Evolutionary conservation across 1,140 invertebrate genomes (phyloP).

Genomic region (Leptoteleia sp.): DNA sequence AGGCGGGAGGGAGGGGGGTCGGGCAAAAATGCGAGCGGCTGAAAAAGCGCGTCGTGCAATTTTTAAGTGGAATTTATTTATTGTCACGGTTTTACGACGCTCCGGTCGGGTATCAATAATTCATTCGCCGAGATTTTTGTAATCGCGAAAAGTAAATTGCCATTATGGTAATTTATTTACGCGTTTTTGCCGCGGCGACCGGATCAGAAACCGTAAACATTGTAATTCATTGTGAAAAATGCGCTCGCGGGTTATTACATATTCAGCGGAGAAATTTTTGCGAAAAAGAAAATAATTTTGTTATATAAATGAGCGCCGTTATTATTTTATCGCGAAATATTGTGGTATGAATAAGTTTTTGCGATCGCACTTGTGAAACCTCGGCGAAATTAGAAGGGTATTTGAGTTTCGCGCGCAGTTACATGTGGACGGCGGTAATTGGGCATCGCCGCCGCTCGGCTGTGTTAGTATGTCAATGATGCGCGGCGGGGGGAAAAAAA

Average conservation of each 20-base stretch:
- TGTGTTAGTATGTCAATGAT: too few relatives aligned
- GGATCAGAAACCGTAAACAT: slow-evolving; percentile 56
- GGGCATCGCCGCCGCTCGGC: too few relatives aligned
- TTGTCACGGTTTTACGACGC: slow-evolving; percentile 46
- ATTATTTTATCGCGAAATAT: slow-evolving; percentile 42
- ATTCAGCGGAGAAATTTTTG: slow-evolving; percentile 57
- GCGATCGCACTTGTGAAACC: too few relatives aligned
- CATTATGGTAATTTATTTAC: slow-evolving; percentile 58
- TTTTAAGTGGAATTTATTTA: slow-evolving; percentile 35
- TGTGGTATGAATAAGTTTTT: slow-evolving; percentile 19
- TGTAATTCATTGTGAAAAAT: slow-evolving; percentile 53
- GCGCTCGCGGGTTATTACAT: slow-evolving; percentile 30
- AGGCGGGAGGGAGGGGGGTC: too few relatives aligned
- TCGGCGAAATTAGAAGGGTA: too few relatives aligned
- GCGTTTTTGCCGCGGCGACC: slow-evolving; percentile 28
- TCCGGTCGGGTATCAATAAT: slow-evolving; percentile 39
- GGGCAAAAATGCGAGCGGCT: too few relatives aligned
- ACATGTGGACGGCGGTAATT: too few relatives aligned
- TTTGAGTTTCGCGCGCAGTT: too few relatives aligned
- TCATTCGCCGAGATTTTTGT: slow-evolving; percentile 41
- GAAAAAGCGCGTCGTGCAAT: slow-evolving; percentile 3
- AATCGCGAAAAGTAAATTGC: slow-evolving; percentile 47
- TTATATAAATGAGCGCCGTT: slow-evolving; percentile 32
- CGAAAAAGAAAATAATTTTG: slow-evolving; percentile 44
- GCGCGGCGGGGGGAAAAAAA: too few relatives aligned